Evolutionary conservation across 2,113 vertebrate genomes (phyloP).

Genomic region (Cryptomyrus ogoouensis): DNA sequence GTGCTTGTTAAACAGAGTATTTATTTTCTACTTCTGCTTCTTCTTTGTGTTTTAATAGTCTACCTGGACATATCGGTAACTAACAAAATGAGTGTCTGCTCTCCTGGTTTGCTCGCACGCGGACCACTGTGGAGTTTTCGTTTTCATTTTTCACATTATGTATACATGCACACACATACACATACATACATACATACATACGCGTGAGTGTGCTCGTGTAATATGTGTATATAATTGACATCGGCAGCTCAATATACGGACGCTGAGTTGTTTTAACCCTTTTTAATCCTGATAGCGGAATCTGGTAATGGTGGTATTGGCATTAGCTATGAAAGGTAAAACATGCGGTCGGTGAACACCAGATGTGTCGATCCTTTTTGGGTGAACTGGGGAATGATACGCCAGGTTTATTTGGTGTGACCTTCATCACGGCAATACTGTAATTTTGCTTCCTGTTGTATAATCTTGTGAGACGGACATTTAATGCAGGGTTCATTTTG

Average conservation of each 20-base stretch:
- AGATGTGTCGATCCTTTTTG: background rate
- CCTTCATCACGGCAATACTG: background rate
- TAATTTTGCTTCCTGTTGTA: background rate
- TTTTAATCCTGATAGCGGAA: background rate
- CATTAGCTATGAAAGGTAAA: background rate
- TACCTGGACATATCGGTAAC: background rate
- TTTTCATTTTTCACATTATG: background rate
- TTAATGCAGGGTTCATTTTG: background rate
- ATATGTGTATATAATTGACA: background rate
- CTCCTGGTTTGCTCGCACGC: background rate
- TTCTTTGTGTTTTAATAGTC: background rate
- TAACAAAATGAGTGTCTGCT: background rate
- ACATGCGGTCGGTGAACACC: background rate
- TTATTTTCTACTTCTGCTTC: background rate
- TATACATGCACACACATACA: background rate
- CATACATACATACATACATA: background rate
- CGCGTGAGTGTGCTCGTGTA: background rate
- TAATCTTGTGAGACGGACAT: background rate
- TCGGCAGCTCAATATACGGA: background rate
- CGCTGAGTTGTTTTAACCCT: background rate
- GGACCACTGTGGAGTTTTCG: background rate
- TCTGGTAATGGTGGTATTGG: background rate
- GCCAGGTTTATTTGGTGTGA: background rate
- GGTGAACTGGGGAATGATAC: background rate
- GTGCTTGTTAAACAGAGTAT: background rate